Evolutionary conservation across 2,888 invertebrate genomes (phyloP).

Genomic region (Bombyx huttoni): DNA sequence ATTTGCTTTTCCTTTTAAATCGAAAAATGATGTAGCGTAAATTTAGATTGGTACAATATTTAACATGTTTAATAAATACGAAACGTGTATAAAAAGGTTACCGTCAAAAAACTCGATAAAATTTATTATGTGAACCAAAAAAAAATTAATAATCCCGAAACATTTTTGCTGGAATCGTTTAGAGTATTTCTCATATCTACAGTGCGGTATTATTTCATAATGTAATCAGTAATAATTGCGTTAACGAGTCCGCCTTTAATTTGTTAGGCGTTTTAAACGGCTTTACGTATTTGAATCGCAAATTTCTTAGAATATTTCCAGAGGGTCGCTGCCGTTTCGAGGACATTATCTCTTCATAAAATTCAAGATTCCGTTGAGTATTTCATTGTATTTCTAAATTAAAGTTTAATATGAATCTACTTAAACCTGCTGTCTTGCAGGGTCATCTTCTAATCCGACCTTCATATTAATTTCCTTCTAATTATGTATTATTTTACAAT

Average conservation of each 20-base stretch:
- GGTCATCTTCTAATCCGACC: constrained; percentile 7
- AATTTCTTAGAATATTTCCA: constrained; percentile 71
- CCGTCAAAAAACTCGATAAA: too few relatives aligned
- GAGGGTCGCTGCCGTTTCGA: constrained; percentile 64
- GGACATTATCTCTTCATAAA: constrained; percentile 71
- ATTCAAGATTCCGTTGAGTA: constrained; percentile 63
- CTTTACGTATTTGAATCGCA: constrained; percentile 72
- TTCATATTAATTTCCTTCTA: neutral
- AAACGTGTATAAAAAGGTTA: too few relatives aligned
- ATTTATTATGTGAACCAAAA: too few relatives aligned
- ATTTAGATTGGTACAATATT: too few relatives aligned
- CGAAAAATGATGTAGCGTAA: too few relatives aligned
- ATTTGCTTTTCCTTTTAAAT: too few relatives aligned
- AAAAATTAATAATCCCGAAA: neutral
- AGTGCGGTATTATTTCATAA: constrained; percentile 51
- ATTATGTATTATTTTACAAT: neutral
- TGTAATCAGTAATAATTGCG: constrained; percentile 69
- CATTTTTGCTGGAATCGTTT: neutral
- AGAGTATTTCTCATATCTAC: constrained; percentile 17
- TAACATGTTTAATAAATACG: too few relatives aligned
- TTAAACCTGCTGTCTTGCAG: constrained; percentile 18
- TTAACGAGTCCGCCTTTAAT: constrained; percentile 70
- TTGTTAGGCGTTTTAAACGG: constrained; percentile 72
- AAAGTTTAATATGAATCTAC: constrained; percentile 35
- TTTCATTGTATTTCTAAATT: constrained; percentile 58